These are phyloP conservation scores for Palythoa heliodiscus DNA, from an alignment of 92 coral and sea anemone species.

Conservation along the genomic window DNA sequence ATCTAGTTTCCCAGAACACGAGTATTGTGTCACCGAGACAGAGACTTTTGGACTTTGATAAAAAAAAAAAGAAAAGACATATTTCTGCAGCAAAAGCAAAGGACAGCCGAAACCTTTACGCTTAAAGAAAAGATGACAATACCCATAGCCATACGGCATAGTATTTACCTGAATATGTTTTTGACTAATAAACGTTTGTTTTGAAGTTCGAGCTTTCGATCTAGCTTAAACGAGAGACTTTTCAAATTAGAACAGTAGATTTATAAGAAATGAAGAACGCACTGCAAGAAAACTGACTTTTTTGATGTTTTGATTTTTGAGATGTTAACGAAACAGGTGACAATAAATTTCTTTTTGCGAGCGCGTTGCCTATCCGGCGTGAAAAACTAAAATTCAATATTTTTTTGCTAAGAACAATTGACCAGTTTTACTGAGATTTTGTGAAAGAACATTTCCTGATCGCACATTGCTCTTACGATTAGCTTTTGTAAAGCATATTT, in stretches of 20 bases:
- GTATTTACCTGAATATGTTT: too few relatives aligned
- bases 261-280: background rate
- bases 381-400: background rate
- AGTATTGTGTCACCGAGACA: constrained; percentile 25
- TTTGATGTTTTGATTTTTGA: background rate
- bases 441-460: too few relatives aligned
- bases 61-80: background rate
- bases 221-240: background rate
- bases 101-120: background rate
- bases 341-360: background rate
- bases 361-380: background rate
- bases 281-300: background rate
- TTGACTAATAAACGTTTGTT: too few relatives aligned
- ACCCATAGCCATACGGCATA: too few relatives aligned
- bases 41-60: constrained; percentile 29
- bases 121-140: background rate
- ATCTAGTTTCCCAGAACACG: constrained; percentile 9
- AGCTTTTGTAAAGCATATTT: too few relatives aligned
- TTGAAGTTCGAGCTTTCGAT: too few relatives aligned
- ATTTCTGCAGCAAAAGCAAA: background rate
- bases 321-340: background rate
- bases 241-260: background rate
- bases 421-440: too few relatives aligned
- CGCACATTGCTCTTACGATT: too few relatives aligned
- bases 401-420: background rate